These are phyloP conservation scores for Hepsetus odoe DNA, from an alignment of 2,113 vertebrate genomes.

Conservation along the genomic window DNA sequence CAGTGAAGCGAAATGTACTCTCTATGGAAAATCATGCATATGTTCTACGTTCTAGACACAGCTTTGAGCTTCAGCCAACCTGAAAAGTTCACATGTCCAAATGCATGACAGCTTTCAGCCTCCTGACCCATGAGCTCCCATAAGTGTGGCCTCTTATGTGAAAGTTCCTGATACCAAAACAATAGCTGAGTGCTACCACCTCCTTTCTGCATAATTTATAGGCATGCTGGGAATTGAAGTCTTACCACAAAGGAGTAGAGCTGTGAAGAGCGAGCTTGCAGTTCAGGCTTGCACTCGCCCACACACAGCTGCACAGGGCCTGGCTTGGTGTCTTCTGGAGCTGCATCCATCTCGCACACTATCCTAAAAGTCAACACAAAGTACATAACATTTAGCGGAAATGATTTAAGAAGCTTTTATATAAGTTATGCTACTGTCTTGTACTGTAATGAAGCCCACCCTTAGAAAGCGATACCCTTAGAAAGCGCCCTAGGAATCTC, in stretches of 20 bases:
- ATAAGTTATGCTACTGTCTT: background rate
- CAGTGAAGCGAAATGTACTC: background rate
- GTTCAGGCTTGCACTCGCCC: conserved; percentile 92
- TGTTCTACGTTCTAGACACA: background rate
- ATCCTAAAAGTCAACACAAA: conserved; percentile 76
- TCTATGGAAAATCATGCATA: background rate
- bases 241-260: conserved; percentile 94
- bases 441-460: background rate
- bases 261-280: conserved; percentile 86
- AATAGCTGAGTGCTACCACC: conserved; percentile 4
- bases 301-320: conserved; percentile 93
- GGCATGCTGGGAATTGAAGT: conserved; percentile 37
- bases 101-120: background rate
- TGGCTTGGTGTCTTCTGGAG: conserved; percentile 76
- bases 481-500: background rate
- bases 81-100: conserved; percentile 26
- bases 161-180: conserved; percentile 36
- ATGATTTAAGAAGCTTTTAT: background rate
- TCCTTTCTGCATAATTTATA: conserved; percentile 37
- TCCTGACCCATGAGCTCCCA: conserved; percentile 27
- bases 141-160: conserved; percentile 29
- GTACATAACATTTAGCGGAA: background rate
- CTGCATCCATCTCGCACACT: conserved; percentile 92
- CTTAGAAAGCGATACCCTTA: background rate
- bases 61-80: background rate